Percentiles rank a stretch among this genome's conserved stretches.
Conservation (phyloP, 2,888 invertebrate species). For the Nycteola revayana region DNA sequence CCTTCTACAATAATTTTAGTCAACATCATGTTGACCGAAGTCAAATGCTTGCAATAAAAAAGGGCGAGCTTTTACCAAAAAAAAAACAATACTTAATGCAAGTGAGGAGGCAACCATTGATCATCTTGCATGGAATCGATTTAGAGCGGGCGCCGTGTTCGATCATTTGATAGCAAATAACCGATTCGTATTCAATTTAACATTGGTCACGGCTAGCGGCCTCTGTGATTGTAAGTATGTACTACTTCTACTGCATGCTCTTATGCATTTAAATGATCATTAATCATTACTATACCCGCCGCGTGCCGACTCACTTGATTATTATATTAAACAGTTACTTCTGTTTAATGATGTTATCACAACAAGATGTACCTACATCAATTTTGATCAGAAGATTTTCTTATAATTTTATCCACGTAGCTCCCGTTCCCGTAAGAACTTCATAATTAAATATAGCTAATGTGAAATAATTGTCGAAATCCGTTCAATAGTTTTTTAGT, state of each 20-base stretch:
- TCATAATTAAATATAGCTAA: no score
- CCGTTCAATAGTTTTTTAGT: no score
- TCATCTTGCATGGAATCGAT: slow-evolving; percentile 61
- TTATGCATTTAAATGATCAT: slow-evolving; percentile 61
- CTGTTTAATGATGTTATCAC: neutral
- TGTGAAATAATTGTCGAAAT: no score
- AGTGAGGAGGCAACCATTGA: slow-evolving; percentile 38
- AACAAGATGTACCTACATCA: no score
- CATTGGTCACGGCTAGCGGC: slow-evolving; percentile 61
- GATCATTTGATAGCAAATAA: slow-evolving; percentile 57
- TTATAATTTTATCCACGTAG: no score
- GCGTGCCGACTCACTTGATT: slow-evolving; percentile 22
- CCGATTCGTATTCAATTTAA: slow-evolving; percentile 65
- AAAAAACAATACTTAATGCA: slow-evolving; percentile 21
- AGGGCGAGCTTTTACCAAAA: slow-evolving; percentile 18
- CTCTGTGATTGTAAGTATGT: slow-evolving; percentile 50
- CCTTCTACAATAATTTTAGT: no score
- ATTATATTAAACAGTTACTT: slow-evolving; percentile 19
- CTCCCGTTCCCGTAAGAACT: no score
- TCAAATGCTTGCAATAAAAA: no score
- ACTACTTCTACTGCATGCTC: slow-evolving; percentile 39
- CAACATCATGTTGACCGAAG: no score
- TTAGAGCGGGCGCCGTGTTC: slow-evolving; percentile 44
- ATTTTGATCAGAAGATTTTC: no score
- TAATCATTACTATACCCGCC: slow-evolving; percentile 47